Evolutionary conservation across 2,888 invertebrate genomes (phyloP).

Genomic region (Caradrina clavipalpis): DNA sequence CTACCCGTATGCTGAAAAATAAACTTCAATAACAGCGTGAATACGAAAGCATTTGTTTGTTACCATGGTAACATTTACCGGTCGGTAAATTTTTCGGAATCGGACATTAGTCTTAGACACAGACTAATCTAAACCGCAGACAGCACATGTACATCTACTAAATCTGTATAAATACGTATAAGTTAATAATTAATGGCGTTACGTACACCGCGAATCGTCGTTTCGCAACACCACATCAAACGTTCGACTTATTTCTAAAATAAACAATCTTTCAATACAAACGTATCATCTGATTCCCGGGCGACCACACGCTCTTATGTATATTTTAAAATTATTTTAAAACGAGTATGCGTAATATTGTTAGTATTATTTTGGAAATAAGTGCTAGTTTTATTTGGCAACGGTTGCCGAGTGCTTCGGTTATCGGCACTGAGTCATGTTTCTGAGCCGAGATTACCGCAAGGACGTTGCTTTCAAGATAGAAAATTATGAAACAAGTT

Average conservation of each 20-base stretch:
- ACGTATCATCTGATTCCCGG: conserved; percentile 48
- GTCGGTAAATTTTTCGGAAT: too few relatives aligned
- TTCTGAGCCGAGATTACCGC: conserved; percentile 81
- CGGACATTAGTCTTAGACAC: too few relatives aligned
- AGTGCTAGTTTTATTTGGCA: conserved; percentile 81
- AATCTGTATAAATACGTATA: conserved; percentile 16
- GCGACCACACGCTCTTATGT: conserved; percentile 44
- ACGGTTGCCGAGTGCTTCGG: conserved; percentile 79
- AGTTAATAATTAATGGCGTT: conserved; percentile 26
- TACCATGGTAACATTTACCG: too few relatives aligned
- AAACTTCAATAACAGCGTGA: too few relatives aligned
- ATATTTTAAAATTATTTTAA: conserved; percentile 59
- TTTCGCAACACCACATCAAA: conserved; percentile 57
- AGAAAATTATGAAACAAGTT: conserved; percentile 76
- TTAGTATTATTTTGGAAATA: conserved; percentile 79
- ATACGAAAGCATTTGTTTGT: too few relatives aligned
- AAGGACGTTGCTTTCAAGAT: conserved; percentile 84
- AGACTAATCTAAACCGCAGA: conserved; percentile 2
- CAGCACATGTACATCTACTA: not conserved
- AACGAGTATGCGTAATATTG: conserved; percentile 69
- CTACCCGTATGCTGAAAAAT: too few relatives aligned
- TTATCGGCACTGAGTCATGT: conserved; percentile 82
- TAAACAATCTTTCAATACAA: conserved; percentile 45
- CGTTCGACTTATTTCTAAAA: conserved; percentile 45
- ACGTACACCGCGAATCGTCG: conserved; percentile 17